Base-by-base conservation (phyloP, 1,140 invertebrate genomes). In the Pinna nobilis region DNA sequence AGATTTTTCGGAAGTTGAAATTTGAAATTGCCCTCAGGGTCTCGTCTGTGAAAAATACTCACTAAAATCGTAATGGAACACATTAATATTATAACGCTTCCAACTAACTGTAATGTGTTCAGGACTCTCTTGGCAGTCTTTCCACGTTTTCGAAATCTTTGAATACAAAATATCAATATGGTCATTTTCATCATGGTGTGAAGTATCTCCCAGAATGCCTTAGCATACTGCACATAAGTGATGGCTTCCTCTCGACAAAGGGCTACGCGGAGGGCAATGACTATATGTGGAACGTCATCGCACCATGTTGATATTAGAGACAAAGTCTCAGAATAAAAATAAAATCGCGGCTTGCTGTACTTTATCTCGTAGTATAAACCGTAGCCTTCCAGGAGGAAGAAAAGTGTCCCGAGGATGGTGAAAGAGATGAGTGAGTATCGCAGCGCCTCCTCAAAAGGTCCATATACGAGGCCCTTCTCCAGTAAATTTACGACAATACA, bases 201-300 rank as follows among this genome's bases (percentile, higher is more conserved):
- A 30, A 59, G n/a, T n/a, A 59, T 18, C 6, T 30, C 30, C 55
- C 55, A 59, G 28, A 33, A 30, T 1, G 30, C 55, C 55, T 59
- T 59, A 32, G 37, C 55, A 35, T 35, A 59, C 30, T 59, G 55
- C 0, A 59, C 20, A 30, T 33, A 59, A n/a, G 33, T 30, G 13
- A 59, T 59, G 13, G 37, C 30, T n/a, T 33, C 37, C 13, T 33
- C 15, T 20, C 37, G 55, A 59, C 37, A 33, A 11, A 59, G n/a
- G 9, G 55, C 55, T n/a, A 59, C 30, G 20, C n/a, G 9, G 30
- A 59, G 30, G 3, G 55, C 55, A 15, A 59, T 18, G 55, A 13
- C 33, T 15, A 59, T 59, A 30, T 59, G 55, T 15, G 55, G 55
- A 30, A 59, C 55, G 28, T 59, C 55, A 1, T 59, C 55, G 15